Base-by-base conservation (phyloP, 2,797 vertebrate genomes). In the Staurois parvus region DNA sequence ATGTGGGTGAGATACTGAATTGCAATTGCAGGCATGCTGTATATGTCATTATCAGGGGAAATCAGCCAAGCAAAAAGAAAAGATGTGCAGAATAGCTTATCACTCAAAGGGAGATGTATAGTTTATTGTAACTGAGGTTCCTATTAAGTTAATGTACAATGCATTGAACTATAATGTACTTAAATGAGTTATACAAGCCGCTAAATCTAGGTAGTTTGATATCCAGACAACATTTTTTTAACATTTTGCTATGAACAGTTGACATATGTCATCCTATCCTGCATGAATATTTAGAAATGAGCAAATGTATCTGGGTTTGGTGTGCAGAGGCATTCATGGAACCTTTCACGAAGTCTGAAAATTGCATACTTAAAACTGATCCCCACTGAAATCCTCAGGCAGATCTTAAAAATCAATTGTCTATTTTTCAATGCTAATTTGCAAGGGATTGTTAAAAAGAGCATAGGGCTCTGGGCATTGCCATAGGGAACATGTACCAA, bases 21-120 rank as follows among this genome's bases (percentile, higher is more conserved):
- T 78, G n/a, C 59, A 66, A 66, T 40, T 78, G 59, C 12, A 42
- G 59, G 26, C 59, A 78, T 78, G n/a, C 34, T 78, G 76, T 78
- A 78, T 28, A 78, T 40, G 32, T 66, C 32, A 78, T 66, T 66
- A 78, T 66, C 72, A 45, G 72, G 72, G 42, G 26, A 74, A 74
- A 74, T 74, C 59, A 64, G 59, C 76, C 59, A 28, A 78, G 76
- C 59, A 66, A 66, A 17, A n/a, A 37, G 32, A 59, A 66, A 4
- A 78, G 32, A 40, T 64, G 32, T 78, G 34, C 59, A 78, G n/a
- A n/a, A 56, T 78, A 11, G n/a, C 56, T 64, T 66, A 42, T 45
- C 42, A 74, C 34, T 62, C 40, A 34, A 66, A 77, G 32, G 24
- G 15, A 24, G 29, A 76, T 56, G 45, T 76, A 52, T 30, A 19